Evolutionary conservation across 2,113 vertebrate genomes (phyloP), one percentile per base, ranked within the genome.

Genomic region (Serinus canaria): DNA sequence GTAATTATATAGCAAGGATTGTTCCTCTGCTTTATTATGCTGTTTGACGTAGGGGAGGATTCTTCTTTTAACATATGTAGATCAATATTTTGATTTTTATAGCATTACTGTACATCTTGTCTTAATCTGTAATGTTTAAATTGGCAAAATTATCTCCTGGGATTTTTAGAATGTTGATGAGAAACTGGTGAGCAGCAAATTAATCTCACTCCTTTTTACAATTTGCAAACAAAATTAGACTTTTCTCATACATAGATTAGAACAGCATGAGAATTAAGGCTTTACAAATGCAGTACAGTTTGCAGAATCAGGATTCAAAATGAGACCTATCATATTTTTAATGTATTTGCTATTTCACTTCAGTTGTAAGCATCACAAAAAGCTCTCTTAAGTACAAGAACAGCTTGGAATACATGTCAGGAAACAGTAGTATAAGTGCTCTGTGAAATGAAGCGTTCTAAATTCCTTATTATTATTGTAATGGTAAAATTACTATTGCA

Each of bases 51-150:
- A 68, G 47, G 52, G 18, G 5, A 72, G 8, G 8, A 37, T 68
- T 83, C 60, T 66, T 88, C 46, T 84, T 91, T 79, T 53, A 72
- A 79, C 1, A 2, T 49, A 66, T 18, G 21, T 72, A 19, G 37
- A 92, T 87, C 60, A 68, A 35, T 90, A 64, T 59, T 90, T 90
- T 56, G 68, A 76, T 52, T 77, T 85, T 83, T 62, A 58, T 46
- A 63, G 15, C 79, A 39, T 81, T 31, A 18, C 55, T 75, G 23
- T 89, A 67, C 35, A 58, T 44, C 62, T 91, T 87, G 20, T 67
- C 58, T 89, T 87, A 75, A 81, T 92, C 62, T 82, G 31, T 68
- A 73, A 78, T 87, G n/a, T 78, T 90, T 72, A 72, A 89, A 83
- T 81, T 66, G 82, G 66, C 43, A 67, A 82, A 76, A 89, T 43